phyloP scores from a whole-genome alignment of 2,888 invertebrate species.

The Campoplex capitator region DNA sequence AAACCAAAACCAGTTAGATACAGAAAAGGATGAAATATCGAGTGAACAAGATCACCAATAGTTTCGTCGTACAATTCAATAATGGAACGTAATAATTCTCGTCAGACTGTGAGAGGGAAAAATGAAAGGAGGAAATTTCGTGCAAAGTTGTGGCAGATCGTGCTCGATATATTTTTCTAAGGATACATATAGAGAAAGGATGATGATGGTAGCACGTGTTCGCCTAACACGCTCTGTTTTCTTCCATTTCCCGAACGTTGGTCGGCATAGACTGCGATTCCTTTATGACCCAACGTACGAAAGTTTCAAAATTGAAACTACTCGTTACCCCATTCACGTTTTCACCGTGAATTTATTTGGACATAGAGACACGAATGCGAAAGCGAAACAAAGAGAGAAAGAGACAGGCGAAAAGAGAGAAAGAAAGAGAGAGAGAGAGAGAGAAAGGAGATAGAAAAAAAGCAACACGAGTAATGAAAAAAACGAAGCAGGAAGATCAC shows the following conservation, averaged over 20 bases:
- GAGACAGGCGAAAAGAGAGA: slow-evolving; percentile 40
- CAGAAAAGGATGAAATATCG: slow-evolving; percentile 28
- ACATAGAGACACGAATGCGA: slow-evolving; percentile 47
- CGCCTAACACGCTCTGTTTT: slow-evolving; percentile 46
- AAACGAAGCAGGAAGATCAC: slow-evolving; percentile 5
- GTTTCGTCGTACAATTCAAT: slow-evolving; percentile 53
- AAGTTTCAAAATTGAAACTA: slow-evolving; percentile 70
- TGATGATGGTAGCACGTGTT: slow-evolving; percentile 57
- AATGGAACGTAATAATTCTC: slow-evolving; percentile 55
- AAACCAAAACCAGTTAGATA: not conserved
- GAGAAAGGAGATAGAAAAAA: no score
- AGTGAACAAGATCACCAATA: slow-evolving; percentile 37
- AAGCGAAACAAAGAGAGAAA: slow-evolving; percentile 1
- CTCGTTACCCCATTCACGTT: slow-evolving; percentile 70
- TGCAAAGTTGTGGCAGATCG: slow-evolving; percentile 51
- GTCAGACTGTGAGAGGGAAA: slow-evolving; percentile 30
- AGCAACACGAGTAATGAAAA: not conserved
- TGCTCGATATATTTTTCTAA: slow-evolving; percentile 56
- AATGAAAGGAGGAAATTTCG: slow-evolving; percentile 43
- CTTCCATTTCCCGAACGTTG: slow-evolving; percentile 63
- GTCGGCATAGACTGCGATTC: slow-evolving; percentile 57
- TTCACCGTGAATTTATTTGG: slow-evolving; percentile 62
- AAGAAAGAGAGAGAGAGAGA: slow-evolving; percentile 56
- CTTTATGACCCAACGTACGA: slow-evolving; percentile 48
- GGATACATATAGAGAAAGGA: slow-evolving; percentile 34